Base-by-base conservation (phyloP, 2,113 vertebrate species). In the Pseudolaguvia tuberculata region DNA sequence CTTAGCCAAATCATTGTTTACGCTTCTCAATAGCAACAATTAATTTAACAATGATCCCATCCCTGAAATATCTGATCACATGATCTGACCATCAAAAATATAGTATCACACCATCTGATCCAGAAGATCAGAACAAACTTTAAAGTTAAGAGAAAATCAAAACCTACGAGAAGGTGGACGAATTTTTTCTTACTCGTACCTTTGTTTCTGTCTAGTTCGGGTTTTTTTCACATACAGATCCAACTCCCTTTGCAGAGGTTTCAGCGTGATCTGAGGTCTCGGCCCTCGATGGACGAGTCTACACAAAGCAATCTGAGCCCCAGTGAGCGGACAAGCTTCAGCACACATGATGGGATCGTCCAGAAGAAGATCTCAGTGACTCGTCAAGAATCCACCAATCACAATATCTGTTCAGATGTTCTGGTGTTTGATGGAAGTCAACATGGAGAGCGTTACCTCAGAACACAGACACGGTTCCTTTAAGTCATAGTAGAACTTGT, bases 261-360 rank as follows among this genome's bases (percentile, higher is more conserved):
- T 90, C 5, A 92, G 86, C 31, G 87, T 81, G 0, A 90, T 88
- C 31, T 27, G 78, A 0, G 91, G 90, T 57, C 90, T 84, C 6
- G 91, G 87, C 10, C 91, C 90, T 0, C 68, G 86, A 13, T 92
- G 88, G 20, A 91, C 88, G 76, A 92, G 85, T 72, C 84, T 89
- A 85, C 93, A 94, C 81, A 91, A n/a, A 0, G 90, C 90, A 56
- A 83, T 91, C 83, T 92, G 88, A 0, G 89, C 91, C 73, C 84
- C 83, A 31, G 85, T 92, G 75, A 91, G 83, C 67, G 90, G 89
- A 55, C 84, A 87, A 3, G 83, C 80, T 42, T 86, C 86, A 39
- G 75, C 78, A 5, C 82, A 80, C 87, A 90, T 90, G 18, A 58
- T 56, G 23, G 62, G 39, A 5, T 25, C 35, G 50, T 53, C 39